phyloP scores from a whole-genome alignment of 1,140 invertebrate species.

The Acromyrmex echinatior region DNA sequence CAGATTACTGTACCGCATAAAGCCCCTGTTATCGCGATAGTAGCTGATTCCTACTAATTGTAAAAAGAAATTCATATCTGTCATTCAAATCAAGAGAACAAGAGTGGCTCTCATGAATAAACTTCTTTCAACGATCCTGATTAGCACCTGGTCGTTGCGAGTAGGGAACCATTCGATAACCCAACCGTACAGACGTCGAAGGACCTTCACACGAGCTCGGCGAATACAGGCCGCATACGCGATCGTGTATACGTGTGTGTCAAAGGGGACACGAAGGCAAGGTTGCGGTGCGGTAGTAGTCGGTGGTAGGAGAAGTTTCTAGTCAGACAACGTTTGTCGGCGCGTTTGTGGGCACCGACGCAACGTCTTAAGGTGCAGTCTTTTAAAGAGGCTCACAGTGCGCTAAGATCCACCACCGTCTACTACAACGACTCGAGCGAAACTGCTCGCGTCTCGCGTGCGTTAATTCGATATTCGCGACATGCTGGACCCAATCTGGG shows the following conservation, averaged over 20 bases:
- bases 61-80: not conserved
- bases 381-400: slow-evolving; percentile 62
- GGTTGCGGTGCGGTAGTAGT: slow-evolving; percentile 48
- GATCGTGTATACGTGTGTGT: slow-evolving; percentile 31
- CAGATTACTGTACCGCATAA: not conserved
- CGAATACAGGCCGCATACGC: slow-evolving; percentile 33
- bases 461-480: slow-evolving; percentile 18
- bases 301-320: slow-evolving; percentile 67
- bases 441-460: slow-evolving; percentile 11
- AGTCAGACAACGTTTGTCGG: slow-evolving; percentile 85
- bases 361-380: slow-evolving; percentile 81
- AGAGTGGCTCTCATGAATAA: slow-evolving; percentile 5
- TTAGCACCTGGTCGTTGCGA: slow-evolving; percentile 58
- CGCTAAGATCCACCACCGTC: slow-evolving; percentile 36
- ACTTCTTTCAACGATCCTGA: slow-evolving; percentile 36
- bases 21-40: not conserved
- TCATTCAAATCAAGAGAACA: not conserved
- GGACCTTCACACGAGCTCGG: slow-evolving; percentile 27
- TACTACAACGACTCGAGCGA: slow-evolving; percentile 38
- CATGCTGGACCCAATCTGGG: not conserved
- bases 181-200: slow-evolving; percentile 20
- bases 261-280: slow-evolving; percentile 5
- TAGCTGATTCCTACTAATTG: not conserved
- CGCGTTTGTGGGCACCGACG: slow-evolving; percentile 83
- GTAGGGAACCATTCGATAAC: slow-evolving; percentile 21